Evolutionary conservation across 53 echinoderm and acorn worm species (phyloP).

Genomic region (Astropecten irregularis): DNA sequence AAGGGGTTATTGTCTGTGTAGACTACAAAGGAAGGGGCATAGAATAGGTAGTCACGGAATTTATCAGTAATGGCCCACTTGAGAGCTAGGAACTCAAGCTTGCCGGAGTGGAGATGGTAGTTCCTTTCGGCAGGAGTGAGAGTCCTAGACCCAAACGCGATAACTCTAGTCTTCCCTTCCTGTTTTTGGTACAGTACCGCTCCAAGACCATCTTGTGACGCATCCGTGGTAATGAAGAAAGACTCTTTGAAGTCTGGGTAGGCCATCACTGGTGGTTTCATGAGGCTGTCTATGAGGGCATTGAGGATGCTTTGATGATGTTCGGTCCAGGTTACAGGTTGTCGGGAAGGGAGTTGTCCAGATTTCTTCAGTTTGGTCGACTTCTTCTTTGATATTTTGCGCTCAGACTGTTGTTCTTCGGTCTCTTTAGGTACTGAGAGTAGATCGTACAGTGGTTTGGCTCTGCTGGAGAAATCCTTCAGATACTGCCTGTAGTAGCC

Average conservation of each 20-base stretch:
- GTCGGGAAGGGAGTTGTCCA: background rate
- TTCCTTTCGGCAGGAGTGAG: slow-evolving; percentile 63
- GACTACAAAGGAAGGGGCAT: slow-evolving; percentile 52
- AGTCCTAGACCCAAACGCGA: slow-evolving; percentile 61
- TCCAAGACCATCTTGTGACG: slow-evolving; percentile 14
- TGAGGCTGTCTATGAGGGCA: background rate
- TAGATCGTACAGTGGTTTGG: slow-evolving; percentile 57
- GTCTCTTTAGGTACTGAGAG: background rate
- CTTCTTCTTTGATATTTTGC: background rate
- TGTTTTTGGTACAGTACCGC: slow-evolving; percentile 32
- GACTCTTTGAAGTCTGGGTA: slow-evolving; percentile 35
- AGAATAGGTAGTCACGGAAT: slow-evolving; percentile 43
- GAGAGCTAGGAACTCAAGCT: slow-evolving; percentile 43
- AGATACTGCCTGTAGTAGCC: slow-evolving; percentile 55
- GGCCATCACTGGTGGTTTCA: slow-evolving; percentile 44
- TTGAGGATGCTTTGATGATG: slow-evolving; percentile 19
- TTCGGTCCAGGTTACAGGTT: slow-evolving; percentile 4
- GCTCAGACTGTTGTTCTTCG: background rate
- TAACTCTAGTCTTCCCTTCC: background rate
- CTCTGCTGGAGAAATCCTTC: slow-evolving; percentile 17
- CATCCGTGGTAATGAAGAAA: slow-evolving; percentile 35
- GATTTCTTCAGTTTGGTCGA: background rate
- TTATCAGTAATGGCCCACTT: slow-evolving; percentile 50
- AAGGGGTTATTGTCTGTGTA: slow-evolving; percentile 69
- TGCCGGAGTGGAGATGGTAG: slow-evolving; percentile 60